phyloP scores from a whole-genome alignment of 2,113 vertebrate genomes.

The Solea solea region DNA sequence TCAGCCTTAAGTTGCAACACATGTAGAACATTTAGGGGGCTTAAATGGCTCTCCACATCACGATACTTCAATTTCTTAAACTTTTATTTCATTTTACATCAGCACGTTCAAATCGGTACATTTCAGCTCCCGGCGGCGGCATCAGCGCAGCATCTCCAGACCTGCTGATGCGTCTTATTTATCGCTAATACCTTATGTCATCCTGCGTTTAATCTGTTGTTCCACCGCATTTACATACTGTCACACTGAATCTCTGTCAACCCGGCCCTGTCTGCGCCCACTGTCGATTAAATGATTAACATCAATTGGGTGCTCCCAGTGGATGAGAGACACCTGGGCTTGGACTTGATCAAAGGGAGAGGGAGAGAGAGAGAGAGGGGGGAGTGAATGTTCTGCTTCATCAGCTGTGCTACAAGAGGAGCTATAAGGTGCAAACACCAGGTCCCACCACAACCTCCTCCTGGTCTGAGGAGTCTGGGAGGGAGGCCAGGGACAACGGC shows the following conservation, averaged over 20 bases:
- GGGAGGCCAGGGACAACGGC: constrained; percentile 45
- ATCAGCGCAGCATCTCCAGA: neutral
- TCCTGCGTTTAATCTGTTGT: constrained; percentile 54
- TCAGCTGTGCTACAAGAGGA: constrained; percentile 25
- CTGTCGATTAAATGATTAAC: constrained; percentile 59
- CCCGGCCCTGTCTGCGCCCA: constrained; percentile 8
- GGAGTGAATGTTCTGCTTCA: constrained; percentile 42
- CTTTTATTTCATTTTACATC: no score
- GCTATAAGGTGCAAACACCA: constrained; percentile 21
- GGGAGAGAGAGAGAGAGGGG: neutral
- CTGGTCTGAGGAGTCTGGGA: constrained; percentile 48
- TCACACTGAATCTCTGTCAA: constrained; percentile 51
- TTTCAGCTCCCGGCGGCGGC: neutral
- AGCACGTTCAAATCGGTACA: neutral
- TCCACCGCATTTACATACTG: constrained; percentile 51
- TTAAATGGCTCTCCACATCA: no score
- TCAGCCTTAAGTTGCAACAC: no score
- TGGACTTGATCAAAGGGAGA: constrained; percentile 27
- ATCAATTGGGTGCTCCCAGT: constrained; percentile 28
- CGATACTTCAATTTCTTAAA: no score
- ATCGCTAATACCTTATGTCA: constrained; percentile 42
- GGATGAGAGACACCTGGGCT: constrained; percentile 50
- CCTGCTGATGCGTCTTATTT: constrained; percentile 9
- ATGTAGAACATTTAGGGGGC: no score
- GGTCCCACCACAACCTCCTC: neutral